Conservation (phyloP, 2,113 vertebrate genomes). For the Pelecanus crispus region DNA sequence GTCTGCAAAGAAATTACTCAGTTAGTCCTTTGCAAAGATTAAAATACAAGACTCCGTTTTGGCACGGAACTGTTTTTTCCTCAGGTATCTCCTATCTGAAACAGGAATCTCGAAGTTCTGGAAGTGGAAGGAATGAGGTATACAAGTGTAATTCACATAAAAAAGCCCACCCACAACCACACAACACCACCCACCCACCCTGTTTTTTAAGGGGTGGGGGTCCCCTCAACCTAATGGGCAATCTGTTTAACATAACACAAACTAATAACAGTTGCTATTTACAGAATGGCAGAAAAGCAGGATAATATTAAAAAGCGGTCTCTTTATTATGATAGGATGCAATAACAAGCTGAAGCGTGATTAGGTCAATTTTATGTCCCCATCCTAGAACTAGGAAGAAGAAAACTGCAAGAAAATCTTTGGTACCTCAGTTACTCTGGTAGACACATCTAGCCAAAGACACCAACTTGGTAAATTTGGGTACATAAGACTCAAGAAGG, state of each 20-base stretch:
- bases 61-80: background rate
- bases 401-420: background rate
- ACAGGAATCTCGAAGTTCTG: background rate
- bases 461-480: background rate
- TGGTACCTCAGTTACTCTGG: background rate
- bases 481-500: background rate
- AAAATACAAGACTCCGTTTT: background rate
- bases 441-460: background rate
- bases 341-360: background rate
- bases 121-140: background rate
- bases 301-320: background rate
- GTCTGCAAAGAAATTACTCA: background rate
- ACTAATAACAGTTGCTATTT: background rate
- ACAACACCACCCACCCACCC: fast-evolving
- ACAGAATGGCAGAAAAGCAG: background rate
- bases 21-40: background rate
- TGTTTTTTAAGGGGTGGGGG: background rate
- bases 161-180: background rate
- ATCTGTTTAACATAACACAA: background rate
- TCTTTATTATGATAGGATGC: background rate
- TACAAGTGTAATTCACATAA: background rate
- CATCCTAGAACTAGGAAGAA: background rate
- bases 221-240: background rate
- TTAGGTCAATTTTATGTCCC: background rate
- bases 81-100: background rate